Conservation (phyloP, 2,888 invertebrate genomes). For the Sinohyriopsis cumingii region DNA sequence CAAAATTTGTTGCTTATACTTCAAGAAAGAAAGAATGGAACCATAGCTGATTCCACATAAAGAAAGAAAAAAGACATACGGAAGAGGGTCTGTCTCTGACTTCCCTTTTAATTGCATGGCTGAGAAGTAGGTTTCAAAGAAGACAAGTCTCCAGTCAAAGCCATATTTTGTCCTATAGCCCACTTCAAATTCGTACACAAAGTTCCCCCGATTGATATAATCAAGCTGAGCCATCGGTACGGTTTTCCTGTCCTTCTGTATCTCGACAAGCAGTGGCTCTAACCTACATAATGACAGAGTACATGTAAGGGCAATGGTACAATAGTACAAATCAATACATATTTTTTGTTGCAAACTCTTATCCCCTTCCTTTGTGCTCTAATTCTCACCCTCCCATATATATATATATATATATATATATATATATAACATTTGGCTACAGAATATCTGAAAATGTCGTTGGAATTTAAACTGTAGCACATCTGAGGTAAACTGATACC, state of each 20-base stretch:
- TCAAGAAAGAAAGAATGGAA: not conserved
- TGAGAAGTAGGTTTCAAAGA: conserved; percentile 58
- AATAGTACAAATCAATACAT: too few species aligned
- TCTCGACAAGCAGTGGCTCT: conserved; percentile 55
- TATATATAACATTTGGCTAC: too few species aligned
- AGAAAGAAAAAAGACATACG: conserved; percentile 38
- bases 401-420: too few species aligned
- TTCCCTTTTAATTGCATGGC: conserved; percentile 41
- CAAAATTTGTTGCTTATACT: not conserved
- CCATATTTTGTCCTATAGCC: conserved; percentile 53
- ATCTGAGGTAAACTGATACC: too few species aligned
- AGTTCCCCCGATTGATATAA: conserved; percentile 47
- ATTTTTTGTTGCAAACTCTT: too few species aligned
- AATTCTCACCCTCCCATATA: too few species aligned
- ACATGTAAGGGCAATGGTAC: too few species aligned
- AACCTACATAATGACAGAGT: conserved; percentile 39
- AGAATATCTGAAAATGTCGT: too few species aligned
- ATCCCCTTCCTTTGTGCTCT: too few species aligned
- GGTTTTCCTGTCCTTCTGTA: conserved; percentile 51
- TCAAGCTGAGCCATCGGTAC: conserved; percentile 61
- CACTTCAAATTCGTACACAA: conserved; percentile 42
- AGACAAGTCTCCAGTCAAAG: conserved; percentile 57
- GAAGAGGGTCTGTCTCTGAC: conserved; percentile 46
- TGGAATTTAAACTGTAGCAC: too few species aligned
- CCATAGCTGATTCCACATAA: not conserved